phyloP scores from a whole-genome alignment of 1,140 invertebrate species.

The Euwallacea similis region DNA sequence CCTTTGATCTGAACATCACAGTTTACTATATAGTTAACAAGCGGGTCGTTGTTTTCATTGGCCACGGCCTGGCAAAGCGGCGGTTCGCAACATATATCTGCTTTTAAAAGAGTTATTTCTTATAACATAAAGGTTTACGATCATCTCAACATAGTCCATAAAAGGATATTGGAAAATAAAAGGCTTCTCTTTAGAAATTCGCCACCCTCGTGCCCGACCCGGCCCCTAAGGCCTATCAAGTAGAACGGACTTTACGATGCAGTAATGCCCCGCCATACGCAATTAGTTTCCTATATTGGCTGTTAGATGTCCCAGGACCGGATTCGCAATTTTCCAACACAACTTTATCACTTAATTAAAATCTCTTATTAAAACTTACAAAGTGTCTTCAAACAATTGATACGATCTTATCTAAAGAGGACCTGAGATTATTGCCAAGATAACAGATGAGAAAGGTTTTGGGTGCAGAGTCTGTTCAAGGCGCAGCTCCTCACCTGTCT shows the following conservation, averaged over 20 bases:
- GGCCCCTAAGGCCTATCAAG: constrained; percentile 16
- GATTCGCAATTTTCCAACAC: background rate
- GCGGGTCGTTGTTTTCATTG: too few relatives aligned
- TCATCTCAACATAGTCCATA: constrained; percentile 19
- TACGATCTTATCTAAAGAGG: too few relatives aligned
- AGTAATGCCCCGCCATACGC: constrained; percentile 2
- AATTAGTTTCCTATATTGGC: constrained; percentile 20
- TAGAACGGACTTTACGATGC: constrained; percentile 20
- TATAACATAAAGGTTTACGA: constrained; percentile 23
- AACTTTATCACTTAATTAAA: too few relatives aligned
- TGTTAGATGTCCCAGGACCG: constrained; percentile 12
- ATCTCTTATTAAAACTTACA: too few relatives aligned
- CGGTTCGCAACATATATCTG: constrained; percentile 21
- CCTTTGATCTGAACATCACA: too few relatives aligned
- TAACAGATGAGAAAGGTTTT: too few relatives aligned
- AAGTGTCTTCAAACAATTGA: too few relatives aligned
- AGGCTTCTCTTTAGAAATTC: constrained; percentile 28
- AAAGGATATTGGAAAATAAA: constrained; percentile 23
- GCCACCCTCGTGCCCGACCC: constrained; percentile 18
- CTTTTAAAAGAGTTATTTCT: constrained; percentile 26
- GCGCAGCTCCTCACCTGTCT: too few relatives aligned
- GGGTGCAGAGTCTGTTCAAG: too few relatives aligned
- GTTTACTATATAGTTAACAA: too few relatives aligned
- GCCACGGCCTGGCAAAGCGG: background rate
- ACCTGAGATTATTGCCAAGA: too few relatives aligned